Base-by-base conservation (phyloP, 2,113 vertebrate species). In the Buteo buteo region DNA sequence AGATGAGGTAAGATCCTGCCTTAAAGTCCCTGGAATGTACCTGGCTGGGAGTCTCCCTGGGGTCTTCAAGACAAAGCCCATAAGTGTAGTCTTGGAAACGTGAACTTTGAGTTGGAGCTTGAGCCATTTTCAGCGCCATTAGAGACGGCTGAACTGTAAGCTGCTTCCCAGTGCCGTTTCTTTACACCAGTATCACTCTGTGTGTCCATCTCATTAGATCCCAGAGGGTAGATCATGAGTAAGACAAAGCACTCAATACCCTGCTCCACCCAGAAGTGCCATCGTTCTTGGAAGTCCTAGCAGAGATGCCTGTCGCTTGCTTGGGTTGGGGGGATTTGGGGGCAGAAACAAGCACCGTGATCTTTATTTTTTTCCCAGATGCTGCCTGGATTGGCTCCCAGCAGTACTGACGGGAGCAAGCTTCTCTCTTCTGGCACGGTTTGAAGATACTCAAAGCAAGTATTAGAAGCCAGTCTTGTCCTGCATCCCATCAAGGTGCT, bases 151-250 rank as follows among this genome's bases (percentile, higher is more conserved):
- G 83, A 44, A 67, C 59, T 62, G 59, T 16, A n/a, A 28, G 25
- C 13, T 0, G 4, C 57, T 65, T 52, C 47, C 64, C 52, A 72
- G 45, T 0, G 3, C 31, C 32, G 26, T 50, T 42, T 62, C 54
- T 55, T 55, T 31, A n/a, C 45, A 82, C 22, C 13, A 15, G 11
- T 25, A 19, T 32, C 0, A 7, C 45, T 77, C 45, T 28, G 58
- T 14, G 7, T 10, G 7, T 10, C n/a, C 3, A 0, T 34, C 55
- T 64, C 5, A 0, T 36, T 34, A 31, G 22, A 38, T 29, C n/a
- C 64, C 3, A 2, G 40, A 59, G 20, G 12, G n/a, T 12, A 25
- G 29, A 18, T 8, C 11, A 3, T 6, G 14, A 73, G 25, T 45
- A 24, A 40, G 13, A 44, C 15, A 66, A 42, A 45, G 58, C 0